Evolutionary conservation across 1,140 invertebrate species (phyloP).

Genomic region (Philopotamus ludificatus): DNA sequence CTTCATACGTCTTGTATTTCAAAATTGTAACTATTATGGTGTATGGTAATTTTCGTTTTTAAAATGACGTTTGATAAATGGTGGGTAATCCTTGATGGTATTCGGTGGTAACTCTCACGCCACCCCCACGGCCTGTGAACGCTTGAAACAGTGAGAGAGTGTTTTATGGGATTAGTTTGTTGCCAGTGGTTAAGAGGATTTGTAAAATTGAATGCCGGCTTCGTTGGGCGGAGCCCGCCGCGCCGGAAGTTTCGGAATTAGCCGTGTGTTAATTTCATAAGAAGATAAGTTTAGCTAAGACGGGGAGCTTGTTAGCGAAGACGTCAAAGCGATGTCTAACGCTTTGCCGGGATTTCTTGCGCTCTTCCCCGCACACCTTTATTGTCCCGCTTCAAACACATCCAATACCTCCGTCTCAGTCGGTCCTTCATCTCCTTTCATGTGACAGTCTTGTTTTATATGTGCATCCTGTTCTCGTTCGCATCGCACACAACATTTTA

Average conservation of each 20-base stretch:
- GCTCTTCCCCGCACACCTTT: neutral
- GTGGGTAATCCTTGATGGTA: conserved; percentile 8
- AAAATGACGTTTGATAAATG: no score
- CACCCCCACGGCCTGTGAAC: neutral
- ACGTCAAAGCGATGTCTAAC: conserved; percentile 28
- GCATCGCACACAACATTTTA: no score
- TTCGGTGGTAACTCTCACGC: conserved; percentile 7
- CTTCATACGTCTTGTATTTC: no score
- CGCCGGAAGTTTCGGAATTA: conserved; percentile 35
- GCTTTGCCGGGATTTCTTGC: conserved; percentile 19
- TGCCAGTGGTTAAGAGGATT: conserved; percentile 34
- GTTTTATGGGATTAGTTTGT: conserved; percentile 37
- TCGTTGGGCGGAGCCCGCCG: neutral
- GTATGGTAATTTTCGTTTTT: no score
- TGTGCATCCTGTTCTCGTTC: no score
- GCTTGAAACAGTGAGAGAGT: conserved; percentile 9
- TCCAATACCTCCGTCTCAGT: no score
- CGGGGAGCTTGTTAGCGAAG: conserved; percentile 27
- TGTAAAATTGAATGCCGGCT: conserved; percentile 37
- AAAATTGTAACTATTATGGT: no score
- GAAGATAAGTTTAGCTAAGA: conserved; percentile 32
- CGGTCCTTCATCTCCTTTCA: neutral
- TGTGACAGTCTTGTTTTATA: no score
- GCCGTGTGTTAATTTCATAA: conserved; percentile 39
- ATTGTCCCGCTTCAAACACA: no score